Percentiles rank a stretch among this genome's conserved stretches.
phyloP scores from a whole-genome alignment of 2,113 vertebrate species.

The Actinemys pallida region DNA sequence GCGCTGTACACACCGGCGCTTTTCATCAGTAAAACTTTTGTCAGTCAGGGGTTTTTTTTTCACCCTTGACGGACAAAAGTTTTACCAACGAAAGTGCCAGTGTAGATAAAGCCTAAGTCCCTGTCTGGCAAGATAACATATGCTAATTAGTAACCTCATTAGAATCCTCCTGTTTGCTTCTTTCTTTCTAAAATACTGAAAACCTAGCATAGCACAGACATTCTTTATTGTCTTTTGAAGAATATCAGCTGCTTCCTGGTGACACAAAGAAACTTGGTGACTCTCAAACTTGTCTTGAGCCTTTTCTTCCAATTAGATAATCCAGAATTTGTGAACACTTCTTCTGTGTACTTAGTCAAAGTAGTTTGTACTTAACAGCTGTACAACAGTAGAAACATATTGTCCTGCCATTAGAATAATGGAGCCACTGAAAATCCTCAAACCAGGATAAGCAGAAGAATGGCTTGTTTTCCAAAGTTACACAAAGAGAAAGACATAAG shows the following conservation, averaged over 20 bases:
- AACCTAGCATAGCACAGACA: fast-evolving
- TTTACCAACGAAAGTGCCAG: too few species aligned
- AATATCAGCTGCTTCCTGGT: not conserved
- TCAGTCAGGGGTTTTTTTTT: too few species aligned
- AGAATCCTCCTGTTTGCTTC: not conserved
- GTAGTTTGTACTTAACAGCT: not conserved
- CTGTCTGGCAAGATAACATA: not conserved
- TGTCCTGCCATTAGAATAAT: not conserved
- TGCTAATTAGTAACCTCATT: not conserved
- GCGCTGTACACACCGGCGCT: too few species aligned
- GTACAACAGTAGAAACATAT: not conserved
- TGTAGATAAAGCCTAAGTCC: not conserved
- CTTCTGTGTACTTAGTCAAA: not conserved
- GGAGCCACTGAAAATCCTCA: not conserved
- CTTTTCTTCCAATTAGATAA: not conserved
- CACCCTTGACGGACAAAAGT: too few species aligned
- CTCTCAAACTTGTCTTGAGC: not conserved
- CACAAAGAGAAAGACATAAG: not conserved
- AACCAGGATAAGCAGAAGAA: not conserved
- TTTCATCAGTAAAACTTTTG: too few species aligned
- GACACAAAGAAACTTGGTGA: too few species aligned
- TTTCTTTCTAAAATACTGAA: fast-evolving
- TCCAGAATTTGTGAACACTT: not conserved
- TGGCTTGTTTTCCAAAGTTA: not conserved
- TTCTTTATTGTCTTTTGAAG: not conserved